phyloP scores from a whole-genome alignment of 2,797 vertebrate species.

The Schizothorax lantsangensis region DNA sequence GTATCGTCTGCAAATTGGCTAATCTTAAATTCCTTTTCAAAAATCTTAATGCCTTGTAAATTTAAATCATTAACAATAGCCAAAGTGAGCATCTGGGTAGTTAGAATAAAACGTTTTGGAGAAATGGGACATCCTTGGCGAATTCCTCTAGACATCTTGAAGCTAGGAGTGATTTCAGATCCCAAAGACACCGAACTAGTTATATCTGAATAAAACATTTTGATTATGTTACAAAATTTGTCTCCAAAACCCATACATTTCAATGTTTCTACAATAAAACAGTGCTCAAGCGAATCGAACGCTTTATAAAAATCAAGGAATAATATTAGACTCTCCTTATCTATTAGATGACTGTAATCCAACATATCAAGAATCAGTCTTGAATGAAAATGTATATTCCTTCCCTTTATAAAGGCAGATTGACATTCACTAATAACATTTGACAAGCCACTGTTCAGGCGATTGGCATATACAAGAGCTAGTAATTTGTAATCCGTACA shows the following conservation, averaged over 20 bases:
- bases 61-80: slow-evolving; percentile 7
- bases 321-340: slow-evolving; percentile 6
- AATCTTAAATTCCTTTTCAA: slow-evolving; percentile 29
- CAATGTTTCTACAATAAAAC: neutral
- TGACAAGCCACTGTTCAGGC: neutral
- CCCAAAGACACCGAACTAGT: too few species aligned
- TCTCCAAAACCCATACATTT: slow-evolving; percentile 19
- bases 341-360: slow-evolving; percentile 9
- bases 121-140: slow-evolving; percentile 24
- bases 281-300: slow-evolving; percentile 3
- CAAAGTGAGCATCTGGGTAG: slow-evolving; percentile 28
- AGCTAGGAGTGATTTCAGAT: slow-evolving; percentile 40
- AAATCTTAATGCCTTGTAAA: slow-evolving; percentile 18
- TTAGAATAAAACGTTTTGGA: slow-evolving; percentile 27
- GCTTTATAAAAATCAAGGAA: slow-evolving; percentile 33
- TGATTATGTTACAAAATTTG: too few species aligned
- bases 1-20: slow-evolving; percentile 21
- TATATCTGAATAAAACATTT: too few species aligned
- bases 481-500: slow-evolving; percentile 28
- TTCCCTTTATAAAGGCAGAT: slow-evolving; percentile 26
- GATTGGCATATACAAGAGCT: too few species aligned
- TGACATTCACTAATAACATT: slow-evolving; percentile 11
- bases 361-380: slow-evolving; percentile 19
- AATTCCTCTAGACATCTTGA: slow-evolving; percentile 26
- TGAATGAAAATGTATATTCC: slow-evolving; percentile 15